A percentile compares a stretch with the other conserved stretches of the same genome.
phyloP scores from a whole-genome alignment of 2,888 invertebrate genomes.

The Cotesia congregata region DNA sequence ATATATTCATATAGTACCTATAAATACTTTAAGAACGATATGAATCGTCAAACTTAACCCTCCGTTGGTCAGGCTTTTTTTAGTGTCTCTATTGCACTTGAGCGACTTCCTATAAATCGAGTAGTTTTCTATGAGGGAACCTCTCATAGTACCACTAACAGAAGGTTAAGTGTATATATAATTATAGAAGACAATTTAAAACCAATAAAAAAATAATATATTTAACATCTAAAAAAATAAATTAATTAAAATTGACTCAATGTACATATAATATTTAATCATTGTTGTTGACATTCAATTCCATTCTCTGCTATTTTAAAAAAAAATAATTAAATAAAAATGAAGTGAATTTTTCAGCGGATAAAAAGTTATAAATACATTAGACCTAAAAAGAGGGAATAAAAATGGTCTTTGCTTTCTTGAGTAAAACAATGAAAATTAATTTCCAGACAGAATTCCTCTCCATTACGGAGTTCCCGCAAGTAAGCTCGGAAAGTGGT shows the following conservation, averaged over 20 bases:
- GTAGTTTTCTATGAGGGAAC: neutral
- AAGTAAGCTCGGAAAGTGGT: conserved; percentile 1
- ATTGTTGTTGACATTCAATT: too few species aligned
- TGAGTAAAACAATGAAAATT: conserved; percentile 24
- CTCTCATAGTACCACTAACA: neutral
- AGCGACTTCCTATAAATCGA: neutral
- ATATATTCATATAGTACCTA: neutral
- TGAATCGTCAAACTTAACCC: neutral
- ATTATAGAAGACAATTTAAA: neutral
- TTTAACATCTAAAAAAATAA: neutral
- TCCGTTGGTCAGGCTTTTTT: neutral
- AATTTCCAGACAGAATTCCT: conserved; percentile 18
- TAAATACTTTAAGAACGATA: neutral
- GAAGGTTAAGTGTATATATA: neutral
- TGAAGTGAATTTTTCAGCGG: too few species aligned
- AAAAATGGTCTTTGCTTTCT: conserved; percentile 2
- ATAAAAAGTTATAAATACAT: neutral
- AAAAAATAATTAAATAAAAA: too few species aligned
- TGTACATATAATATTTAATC: neutral
- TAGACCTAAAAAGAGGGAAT: neutral
- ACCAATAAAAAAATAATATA: neutral
- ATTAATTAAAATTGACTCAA: neutral
- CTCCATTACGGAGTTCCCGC: neutral
- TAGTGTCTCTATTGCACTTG: neutral
- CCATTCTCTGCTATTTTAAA: too few species aligned